Evolutionary conservation across 2,888 invertebrate genomes (phyloP), one percentile per base, ranked within the genome.

Genomic region (Caenorhabditis imperialis): DNA sequence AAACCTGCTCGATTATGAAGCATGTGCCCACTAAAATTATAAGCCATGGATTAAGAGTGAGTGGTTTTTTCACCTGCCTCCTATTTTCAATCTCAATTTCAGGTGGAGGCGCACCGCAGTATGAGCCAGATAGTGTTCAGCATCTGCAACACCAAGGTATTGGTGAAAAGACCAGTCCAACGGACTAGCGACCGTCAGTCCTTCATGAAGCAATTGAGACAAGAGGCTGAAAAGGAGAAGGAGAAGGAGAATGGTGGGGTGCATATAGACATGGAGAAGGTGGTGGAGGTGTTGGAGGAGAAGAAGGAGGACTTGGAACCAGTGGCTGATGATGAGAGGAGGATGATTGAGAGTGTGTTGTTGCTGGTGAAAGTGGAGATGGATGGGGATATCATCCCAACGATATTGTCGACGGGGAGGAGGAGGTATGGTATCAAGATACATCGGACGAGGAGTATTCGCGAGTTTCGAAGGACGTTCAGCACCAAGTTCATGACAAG

Each of bases 61-160:
- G 44, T 27, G n/a, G n/a, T n/a, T n/a, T n/a, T n/a, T n/a, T n/a
- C n/a, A n/a, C n/a, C n/a, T n/a, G n/a, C n/a, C n/a, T n/a, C n/a
- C n/a, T n/a, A n/a, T n/a, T n/a, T n/a, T n/a, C n/a, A n/a, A n/a
- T 23, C 16, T 8, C 35, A 14, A 23, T 63, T 65, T 23, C 50
- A 75, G 75, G 75, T 75, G 16, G 70, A 75, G 55, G 63, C 71
- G 6, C 75, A 75, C 50, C 53, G 75, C 12, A 61, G 67, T 23
- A 69, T 67, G 67, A 75, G 75, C 44, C 75, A 75, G 40, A 55
- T 75, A 35, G 75, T 75, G 38, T 75, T 69, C 37, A 71, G 70
- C 47, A 75, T 75, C 33, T 75, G 70, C 45, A 75, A 75, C 22
- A 69, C 70, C 5, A 75, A 65, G 37, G 45, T 40, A 2, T 30